Evolutionary conservation across 2,797 vertebrate genomes (phyloP).

Genomic region (Clangula hyemalis): DNA sequence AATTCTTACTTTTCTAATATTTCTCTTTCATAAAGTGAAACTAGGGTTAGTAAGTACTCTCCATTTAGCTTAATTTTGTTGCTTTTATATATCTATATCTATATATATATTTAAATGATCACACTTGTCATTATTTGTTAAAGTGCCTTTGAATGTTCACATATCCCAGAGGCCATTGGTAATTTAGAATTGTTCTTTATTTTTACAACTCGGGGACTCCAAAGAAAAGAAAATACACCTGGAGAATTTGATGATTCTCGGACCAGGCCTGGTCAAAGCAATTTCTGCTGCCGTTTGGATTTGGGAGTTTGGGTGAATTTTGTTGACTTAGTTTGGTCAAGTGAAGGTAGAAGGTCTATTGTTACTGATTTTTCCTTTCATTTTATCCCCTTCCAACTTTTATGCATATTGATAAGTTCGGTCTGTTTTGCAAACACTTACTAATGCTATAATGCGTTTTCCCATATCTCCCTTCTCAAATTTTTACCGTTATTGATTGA

Average conservation of each 20-base stretch:
- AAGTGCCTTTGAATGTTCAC: not conserved
- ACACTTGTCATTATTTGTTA: not conserved
- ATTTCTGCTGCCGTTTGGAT: not conserved
- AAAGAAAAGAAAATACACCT: not conserved
- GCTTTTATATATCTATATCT: not conserved
- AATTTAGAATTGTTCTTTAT: not conserved
- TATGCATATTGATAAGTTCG: constrained; percentile 72
- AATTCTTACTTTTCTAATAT: not conserved
- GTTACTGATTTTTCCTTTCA: not conserved
- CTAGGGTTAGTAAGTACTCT: not conserved
- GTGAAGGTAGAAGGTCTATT: not conserved
- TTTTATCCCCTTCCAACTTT: constrained; percentile 50
- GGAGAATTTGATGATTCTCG: not conserved
- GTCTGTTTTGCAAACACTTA: constrained; percentile 75
- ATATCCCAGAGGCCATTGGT: fast-evolving
- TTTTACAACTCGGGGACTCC: not conserved
- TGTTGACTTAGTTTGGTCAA: not conserved
- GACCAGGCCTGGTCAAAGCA: not conserved
- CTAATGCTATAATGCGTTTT: constrained; percentile 79
- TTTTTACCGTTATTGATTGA: constrained; percentile 83
- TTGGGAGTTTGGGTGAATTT: not conserved
- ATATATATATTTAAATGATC: not conserved
- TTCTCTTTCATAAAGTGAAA: not conserved
- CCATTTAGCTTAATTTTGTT: not conserved
- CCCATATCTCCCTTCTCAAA: constrained; percentile 72